phyloP scores from a whole-genome alignment of 1,140 invertebrate genomes.

The Drosophila melanica region DNA sequence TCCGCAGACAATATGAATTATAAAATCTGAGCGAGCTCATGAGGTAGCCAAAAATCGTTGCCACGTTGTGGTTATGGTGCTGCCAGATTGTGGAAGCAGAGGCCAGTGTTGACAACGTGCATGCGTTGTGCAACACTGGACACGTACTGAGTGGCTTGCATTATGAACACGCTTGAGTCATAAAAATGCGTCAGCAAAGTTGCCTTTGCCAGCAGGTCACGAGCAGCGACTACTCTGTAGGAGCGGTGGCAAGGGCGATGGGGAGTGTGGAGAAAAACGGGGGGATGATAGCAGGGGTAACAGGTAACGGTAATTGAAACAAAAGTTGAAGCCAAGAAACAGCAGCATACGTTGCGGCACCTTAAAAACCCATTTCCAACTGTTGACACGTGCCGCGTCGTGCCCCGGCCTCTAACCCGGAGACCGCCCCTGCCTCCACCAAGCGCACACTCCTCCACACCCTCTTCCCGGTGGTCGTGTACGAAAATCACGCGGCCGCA shows the following conservation, averaged over 20 bases:
- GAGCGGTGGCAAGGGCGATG: background rate
- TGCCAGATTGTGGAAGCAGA: slow-evolving; percentile 1
- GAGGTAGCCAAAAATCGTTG: background rate
- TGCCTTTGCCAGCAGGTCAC: slow-evolving; percentile 24
- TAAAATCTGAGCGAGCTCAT: background rate
- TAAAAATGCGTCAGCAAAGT: slow-evolving; percentile 31
- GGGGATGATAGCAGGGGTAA: slow-evolving; percentile 38
- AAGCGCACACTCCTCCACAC: background rate
- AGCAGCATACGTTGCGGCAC: slow-evolving; percentile 74
- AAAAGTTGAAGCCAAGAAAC: slow-evolving; percentile 76
- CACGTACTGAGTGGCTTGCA: slow-evolving; percentile 26
- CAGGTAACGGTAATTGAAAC: slow-evolving; percentile 79
- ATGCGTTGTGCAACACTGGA: slow-evolving; percentile 32
- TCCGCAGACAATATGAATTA: background rate
- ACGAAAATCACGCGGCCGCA: slow-evolving; percentile 77
- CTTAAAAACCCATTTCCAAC: slow-evolving; percentile 81
- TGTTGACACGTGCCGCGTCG: slow-evolving; percentile 77
- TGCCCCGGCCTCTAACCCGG: slow-evolving; percentile 54
- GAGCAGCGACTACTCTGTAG: background rate
- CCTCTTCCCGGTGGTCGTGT: slow-evolving; percentile 23
- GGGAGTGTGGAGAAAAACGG: background rate
- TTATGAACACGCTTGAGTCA: slow-evolving; percentile 40
- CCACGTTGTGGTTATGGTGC: background rate
- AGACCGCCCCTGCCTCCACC: background rate
- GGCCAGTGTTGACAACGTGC: slow-evolving; percentile 12